Evolutionary conservation across 2,888 invertebrate genomes (phyloP).

Genomic region (Orthonychiurus folsomi): DNA sequence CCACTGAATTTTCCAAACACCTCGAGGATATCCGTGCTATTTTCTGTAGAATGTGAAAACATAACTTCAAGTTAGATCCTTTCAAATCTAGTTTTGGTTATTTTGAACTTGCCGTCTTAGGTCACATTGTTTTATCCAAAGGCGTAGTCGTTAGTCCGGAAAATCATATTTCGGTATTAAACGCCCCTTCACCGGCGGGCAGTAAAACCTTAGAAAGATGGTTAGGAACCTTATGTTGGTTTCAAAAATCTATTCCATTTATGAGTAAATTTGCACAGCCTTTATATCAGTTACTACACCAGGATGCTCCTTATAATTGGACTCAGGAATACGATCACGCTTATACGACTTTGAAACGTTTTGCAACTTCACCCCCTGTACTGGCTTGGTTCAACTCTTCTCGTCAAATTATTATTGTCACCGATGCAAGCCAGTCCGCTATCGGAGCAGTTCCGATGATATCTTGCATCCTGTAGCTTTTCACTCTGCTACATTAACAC

Average conservation of each 20-base stretch:
- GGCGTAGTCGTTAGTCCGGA: not conserved
- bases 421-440: not conserved
- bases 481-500: not conserved
- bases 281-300: not conserved
- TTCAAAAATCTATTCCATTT: not conserved
- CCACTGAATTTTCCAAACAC: not conserved
- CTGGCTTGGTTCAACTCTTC: not conserved
- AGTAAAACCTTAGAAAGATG: not conserved
- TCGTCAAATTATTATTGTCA: not conserved
- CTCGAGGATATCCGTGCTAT: not conserved
- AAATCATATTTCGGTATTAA: not conserved
- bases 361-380: not conserved
- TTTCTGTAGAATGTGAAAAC: not conserved
- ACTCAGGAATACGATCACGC: not conserved
- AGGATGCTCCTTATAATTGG: not conserved
- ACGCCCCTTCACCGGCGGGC: not conserved
- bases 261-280: not conserved
- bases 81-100: slow-evolving; percentile 4
- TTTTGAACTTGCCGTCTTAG: not conserved
- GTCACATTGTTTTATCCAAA: not conserved
- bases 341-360: not conserved
- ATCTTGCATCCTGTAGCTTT: not conserved
- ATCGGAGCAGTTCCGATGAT: not conserved
- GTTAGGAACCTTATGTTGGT: not conserved
- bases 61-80: not conserved